A percentile compares a stretch with the other conserved stretches of the same genome.
Conservation (phyloP, 2,888 invertebrate species). For the Eristalis intricaria region DNA sequence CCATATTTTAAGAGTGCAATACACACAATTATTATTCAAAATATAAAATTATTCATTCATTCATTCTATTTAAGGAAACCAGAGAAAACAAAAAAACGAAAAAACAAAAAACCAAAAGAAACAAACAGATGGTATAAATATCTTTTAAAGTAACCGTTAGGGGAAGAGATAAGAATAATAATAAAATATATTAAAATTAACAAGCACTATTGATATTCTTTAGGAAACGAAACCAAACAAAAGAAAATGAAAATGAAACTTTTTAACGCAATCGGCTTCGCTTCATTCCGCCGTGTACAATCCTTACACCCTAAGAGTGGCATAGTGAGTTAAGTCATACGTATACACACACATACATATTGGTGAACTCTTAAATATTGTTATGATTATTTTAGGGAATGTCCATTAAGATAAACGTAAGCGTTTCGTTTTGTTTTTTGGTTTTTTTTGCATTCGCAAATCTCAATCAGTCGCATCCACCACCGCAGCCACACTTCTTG, state of each 20-base stretch:
- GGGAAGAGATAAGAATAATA: conserved; percentile 46
- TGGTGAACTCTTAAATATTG: conserved; percentile 17
- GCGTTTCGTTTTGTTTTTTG: background rate
- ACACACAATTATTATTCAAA: conserved; percentile 56
- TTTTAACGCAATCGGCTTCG: conserved; percentile 66
- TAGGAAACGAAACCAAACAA: conserved; percentile 9
- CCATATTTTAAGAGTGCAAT: conserved; percentile 65
- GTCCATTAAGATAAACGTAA: background rate
- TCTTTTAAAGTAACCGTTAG: conserved; percentile 49
- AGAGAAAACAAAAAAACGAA: conserved; percentile 11
- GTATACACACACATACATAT: conserved; percentile 3
- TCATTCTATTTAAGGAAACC: conserved; percentile 44
- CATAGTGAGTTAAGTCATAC: conserved; percentile 53
- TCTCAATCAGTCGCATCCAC: conserved; percentile 9
- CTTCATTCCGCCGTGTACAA: conserved; percentile 67
- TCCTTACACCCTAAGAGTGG: conserved; percentile 65
- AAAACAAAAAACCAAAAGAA: too few species aligned
- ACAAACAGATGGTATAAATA: conserved; percentile 17
- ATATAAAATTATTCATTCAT: conserved; percentile 36
- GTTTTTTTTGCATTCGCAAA: conserved; percentile 38
- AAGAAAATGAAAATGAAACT: conserved; percentile 17
- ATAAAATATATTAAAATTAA: conserved; percentile 19
- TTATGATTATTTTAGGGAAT: background rate
- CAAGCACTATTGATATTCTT: conserved; percentile 52
- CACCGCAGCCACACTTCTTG: conserved; percentile 53